A percentile compares a stretch with the other conserved stretches of the same genome.
These are phyloP conservation scores for Lasioglossum lativentre DNA, from an alignment of 2,888 invertebrate genomes.

Conservation along the genomic window DNA sequence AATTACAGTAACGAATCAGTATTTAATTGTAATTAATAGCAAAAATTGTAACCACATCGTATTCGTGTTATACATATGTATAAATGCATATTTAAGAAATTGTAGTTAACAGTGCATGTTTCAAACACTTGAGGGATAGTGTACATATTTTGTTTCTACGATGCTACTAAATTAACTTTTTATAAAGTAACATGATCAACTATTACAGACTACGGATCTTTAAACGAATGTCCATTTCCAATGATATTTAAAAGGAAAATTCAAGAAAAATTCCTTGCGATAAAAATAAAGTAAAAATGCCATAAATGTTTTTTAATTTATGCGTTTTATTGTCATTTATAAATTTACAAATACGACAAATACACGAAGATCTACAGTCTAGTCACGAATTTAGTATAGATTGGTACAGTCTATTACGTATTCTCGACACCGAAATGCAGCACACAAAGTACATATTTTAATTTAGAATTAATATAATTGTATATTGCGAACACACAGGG, in stretches of 20 bases:
- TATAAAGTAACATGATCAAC: neutral
- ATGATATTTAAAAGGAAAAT: neutral
- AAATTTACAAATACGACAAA: neutral
- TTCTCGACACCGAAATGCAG: neutral
- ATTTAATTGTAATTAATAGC: neutral
- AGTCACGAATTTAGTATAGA: neutral
- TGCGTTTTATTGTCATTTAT: too few species aligned
- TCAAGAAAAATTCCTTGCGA: neutral
- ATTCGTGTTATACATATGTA: neutral
- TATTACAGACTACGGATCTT: neutral
- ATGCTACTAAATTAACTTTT: neutral
- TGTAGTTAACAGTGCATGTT: neutral
- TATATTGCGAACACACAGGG: neutral
- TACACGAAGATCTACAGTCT: neutral
- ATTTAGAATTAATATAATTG: neutral
- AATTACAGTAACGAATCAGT: neutral
- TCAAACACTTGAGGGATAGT: neutral
- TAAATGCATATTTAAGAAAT: neutral
- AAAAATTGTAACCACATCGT: neutral
- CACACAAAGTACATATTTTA: neutral
- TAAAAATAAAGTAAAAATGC: neutral
- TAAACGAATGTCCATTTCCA: neutral
- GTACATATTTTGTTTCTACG: neutral
- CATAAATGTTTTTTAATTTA: neutral
- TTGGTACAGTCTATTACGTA: neutral